Conservation (phyloP, 2,888 invertebrate species). For the Cryptocephalus primarius region DNA sequence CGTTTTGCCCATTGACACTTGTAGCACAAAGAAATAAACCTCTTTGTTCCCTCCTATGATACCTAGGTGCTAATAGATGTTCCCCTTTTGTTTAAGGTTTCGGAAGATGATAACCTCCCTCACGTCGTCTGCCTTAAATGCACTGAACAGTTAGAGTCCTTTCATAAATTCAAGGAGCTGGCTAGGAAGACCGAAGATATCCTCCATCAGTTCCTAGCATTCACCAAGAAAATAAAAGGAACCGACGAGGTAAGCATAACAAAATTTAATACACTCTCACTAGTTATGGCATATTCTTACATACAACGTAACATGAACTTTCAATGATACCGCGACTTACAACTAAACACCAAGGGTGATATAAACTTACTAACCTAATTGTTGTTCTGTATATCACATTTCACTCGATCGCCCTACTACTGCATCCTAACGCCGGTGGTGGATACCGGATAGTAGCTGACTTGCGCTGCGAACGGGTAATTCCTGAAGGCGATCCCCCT, state of each 20-base stretch:
- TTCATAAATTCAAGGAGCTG: slow-evolving; percentile 65
- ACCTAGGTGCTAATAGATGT: no score
- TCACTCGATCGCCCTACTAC: neutral
- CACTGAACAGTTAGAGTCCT: slow-evolving; percentile 62
- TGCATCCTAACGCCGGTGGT: neutral
- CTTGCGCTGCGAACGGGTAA: slow-evolving; percentile 26
- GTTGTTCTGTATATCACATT: neutral
- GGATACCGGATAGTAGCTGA: slow-evolving; percentile 28
- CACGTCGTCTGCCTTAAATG: slow-evolving; percentile 69
- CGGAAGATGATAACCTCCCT: slow-evolving; percentile 65
- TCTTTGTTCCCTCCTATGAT: no score
- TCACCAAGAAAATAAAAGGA: slow-evolving; percentile 56
- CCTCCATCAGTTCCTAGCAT: slow-evolving; percentile 64
- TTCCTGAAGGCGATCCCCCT: slow-evolving; percentile 18
- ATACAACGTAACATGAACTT: neutral
- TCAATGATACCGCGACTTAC: no score
- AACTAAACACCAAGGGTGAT: no score
- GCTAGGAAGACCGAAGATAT: slow-evolving; percentile 66
- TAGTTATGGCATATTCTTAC: neutral
- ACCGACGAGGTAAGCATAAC: slow-evolving; percentile 49
- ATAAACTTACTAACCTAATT: no score
- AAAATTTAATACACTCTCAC: neutral
- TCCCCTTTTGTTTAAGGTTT: slow-evolving; percentile 45
- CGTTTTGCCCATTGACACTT: no score
- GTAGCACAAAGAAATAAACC: no score